Evolutionary conservation across 2,113 vertebrate genomes (phyloP), one percentile per base, ranked within the genome.

Genomic region (Gymnarchus niloticus): DNA sequence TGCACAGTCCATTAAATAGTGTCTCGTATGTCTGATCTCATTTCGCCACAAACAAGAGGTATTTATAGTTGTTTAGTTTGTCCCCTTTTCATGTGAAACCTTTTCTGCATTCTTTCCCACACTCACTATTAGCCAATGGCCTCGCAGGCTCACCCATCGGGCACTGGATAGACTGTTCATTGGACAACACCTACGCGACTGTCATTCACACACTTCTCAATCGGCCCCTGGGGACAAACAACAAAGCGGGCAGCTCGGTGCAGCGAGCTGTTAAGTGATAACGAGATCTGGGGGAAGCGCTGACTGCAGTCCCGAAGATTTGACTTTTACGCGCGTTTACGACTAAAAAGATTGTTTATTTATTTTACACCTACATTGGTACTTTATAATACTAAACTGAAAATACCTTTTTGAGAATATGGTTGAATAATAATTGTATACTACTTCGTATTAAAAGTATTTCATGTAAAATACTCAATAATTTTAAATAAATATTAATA

Each of bases 31-130:
- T 86, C 88, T 83, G 91, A 82, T 92, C 87, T 90, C 83, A 88
- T 6, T 54, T 87, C 44, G 93, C 93, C 94, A 94, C 94, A 91
- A 93, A 93, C 92, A 92, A 86, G 89, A 88, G 84, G 81, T 93
- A 92, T 95, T 95, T 96, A 96, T 96, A 95, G 90, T 89, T 88
- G 83, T 89, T 91, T 90, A 91, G 94, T 93, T 92, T 94, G 94
- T 94, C 95, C 94, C 95, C 93, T 90, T 94, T 96, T 94, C 93
- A 96, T 97, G 97, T 95, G 97, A 98, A 97, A 95, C 93, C 94
- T 85, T 93, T 95, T 93, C 93, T 90, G 94, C 95, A 92, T 94
- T 96, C 95, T 96, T 97, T 98, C 97, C 97, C 97, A 98, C 97
- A 95, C 95, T 96, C 92, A 87, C 87, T 81, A 88, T 92, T n/a